phyloP scores from a whole-genome alignment of 2,113 vertebrate genomes.

The Antechinus stuartii region DNA sequence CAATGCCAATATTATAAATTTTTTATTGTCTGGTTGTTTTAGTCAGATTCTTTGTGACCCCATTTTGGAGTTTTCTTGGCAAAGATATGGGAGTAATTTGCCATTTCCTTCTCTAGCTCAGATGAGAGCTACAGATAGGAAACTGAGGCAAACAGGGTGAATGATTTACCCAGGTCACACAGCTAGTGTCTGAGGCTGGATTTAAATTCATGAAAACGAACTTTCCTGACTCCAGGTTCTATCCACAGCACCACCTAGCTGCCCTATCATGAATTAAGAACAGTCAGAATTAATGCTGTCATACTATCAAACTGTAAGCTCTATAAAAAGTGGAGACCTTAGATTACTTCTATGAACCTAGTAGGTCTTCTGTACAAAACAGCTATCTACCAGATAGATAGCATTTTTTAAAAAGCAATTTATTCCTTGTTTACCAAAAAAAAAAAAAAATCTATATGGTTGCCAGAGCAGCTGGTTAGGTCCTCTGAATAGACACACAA shows the following conservation, averaged over 20 bases:
- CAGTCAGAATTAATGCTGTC: neutral
- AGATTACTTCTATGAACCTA: neutral
- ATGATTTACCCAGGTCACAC: neutral
- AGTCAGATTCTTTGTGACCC: neutral
- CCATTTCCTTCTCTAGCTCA: neutral
- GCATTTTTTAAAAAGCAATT: constrained; percentile 19
- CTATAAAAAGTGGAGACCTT: neutral
- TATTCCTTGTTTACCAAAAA: constrained; percentile 51
- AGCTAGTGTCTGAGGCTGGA: neutral
- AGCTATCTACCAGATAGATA: neutral
- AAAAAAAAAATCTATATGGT: constrained; percentile 48
- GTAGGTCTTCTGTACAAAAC: neutral
- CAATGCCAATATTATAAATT: neutral
- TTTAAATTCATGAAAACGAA: neutral
- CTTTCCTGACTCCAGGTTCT: neutral
- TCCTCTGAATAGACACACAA: constrained; percentile 92
- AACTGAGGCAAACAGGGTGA: neutral
- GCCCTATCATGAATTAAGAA: neutral
- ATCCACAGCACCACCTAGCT: neutral
- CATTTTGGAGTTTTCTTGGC: neutral
- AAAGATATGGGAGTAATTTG: neutral
- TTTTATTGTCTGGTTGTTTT: neutral
- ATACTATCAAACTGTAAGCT: neutral
- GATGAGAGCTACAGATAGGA: neutral
- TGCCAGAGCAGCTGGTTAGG: constrained; percentile 84